Percentiles rank a stretch among this genome's conserved stretches.
Conservation (phyloP, 2,113 vertebrate species). For the Scomber japonicus region DNA sequence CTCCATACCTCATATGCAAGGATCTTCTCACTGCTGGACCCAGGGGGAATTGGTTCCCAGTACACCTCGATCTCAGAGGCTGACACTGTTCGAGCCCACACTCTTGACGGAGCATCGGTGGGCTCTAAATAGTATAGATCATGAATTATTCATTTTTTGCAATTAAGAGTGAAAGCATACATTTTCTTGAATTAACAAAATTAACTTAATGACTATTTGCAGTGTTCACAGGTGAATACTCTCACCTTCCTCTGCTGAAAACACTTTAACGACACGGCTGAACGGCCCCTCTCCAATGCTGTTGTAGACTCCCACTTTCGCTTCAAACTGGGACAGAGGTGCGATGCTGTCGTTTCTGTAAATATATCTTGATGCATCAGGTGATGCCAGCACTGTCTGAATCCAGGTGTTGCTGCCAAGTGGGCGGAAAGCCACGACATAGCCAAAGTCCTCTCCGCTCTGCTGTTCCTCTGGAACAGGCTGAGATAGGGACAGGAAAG, state of each 20-base stretch:
- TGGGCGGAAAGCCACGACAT: slow-evolving; percentile 87
- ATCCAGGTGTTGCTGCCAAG: slow-evolving; percentile 88
- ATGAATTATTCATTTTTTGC: slow-evolving; percentile 41
- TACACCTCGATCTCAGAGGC: slow-evolving; percentile 89
- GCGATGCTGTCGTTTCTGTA: slow-evolving; percentile 89
- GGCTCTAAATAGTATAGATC: slow-evolving; percentile 84
- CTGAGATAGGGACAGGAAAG: slow-evolving; percentile 76
- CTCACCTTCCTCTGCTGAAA: slow-evolving; percentile 91
- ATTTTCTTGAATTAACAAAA: slow-evolving; percentile 5
- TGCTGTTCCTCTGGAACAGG: slow-evolving; percentile 91
- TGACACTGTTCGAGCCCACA: slow-evolving; percentile 84
- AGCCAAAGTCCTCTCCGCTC: slow-evolving; percentile 91
- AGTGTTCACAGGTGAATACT: neutral
- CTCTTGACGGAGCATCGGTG: slow-evolving; percentile 81
- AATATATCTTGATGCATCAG: slow-evolving; percentile 88
- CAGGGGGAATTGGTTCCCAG: slow-evolving; percentile 87
- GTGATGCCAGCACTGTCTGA: slow-evolving; percentile 86
- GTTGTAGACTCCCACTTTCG: slow-evolving; percentile 92
- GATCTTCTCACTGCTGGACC: slow-evolving; percentile 85
- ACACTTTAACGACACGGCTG: slow-evolving; percentile 82
- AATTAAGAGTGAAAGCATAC: slow-evolving; percentile 4
- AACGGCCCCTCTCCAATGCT: slow-evolving; percentile 88
- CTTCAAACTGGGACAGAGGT: slow-evolving; percentile 89
- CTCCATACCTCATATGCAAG: slow-evolving; percentile 90
- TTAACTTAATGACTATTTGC: slow-evolving; percentile 7